Conservation (phyloP, 2,113 vertebrate genomes). For the Cacatua alba region DNA sequence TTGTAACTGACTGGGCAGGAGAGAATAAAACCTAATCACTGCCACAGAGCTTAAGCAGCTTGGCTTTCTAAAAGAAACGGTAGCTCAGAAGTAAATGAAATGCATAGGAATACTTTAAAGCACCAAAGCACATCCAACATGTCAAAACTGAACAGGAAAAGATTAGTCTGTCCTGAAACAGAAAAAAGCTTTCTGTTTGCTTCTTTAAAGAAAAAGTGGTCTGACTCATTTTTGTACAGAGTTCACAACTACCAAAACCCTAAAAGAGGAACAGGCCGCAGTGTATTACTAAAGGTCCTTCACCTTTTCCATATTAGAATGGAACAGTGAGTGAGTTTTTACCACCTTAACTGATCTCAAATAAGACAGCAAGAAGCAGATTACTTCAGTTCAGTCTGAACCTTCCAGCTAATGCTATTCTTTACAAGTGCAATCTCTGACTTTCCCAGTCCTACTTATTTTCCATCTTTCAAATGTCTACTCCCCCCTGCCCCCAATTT, state of each 20-base stretch:
- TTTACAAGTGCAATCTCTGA: background rate
- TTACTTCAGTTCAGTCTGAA: background rate
- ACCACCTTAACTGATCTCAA: background rate
- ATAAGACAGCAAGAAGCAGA: background rate
- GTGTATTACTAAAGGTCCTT: background rate
- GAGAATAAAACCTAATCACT: background rate
- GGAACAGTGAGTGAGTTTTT: background rate
- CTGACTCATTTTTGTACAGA: background rate
- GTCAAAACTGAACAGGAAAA: background rate
- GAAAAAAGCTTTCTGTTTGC: background rate
- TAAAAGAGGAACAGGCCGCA: background rate
- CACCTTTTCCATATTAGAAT: background rate
- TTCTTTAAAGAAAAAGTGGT: background rate
- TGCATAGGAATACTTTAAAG: background rate
- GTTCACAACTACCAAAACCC: background rate
- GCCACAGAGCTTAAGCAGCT: background rate
- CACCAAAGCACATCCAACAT: background rate
- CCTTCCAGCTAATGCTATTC: background rate
- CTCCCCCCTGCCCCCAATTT: rapidly evolving
- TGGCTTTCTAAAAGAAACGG: background rate
- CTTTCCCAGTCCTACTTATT: background rate
- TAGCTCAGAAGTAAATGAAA: background rate
- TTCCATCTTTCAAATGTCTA: background rate
- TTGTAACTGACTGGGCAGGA: background rate
- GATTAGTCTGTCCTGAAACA: background rate